These are phyloP conservation scores for Actenoides lindsayi DNA, from an alignment of 2,113 vertebrate species.

Conservation along the genomic window DNA sequence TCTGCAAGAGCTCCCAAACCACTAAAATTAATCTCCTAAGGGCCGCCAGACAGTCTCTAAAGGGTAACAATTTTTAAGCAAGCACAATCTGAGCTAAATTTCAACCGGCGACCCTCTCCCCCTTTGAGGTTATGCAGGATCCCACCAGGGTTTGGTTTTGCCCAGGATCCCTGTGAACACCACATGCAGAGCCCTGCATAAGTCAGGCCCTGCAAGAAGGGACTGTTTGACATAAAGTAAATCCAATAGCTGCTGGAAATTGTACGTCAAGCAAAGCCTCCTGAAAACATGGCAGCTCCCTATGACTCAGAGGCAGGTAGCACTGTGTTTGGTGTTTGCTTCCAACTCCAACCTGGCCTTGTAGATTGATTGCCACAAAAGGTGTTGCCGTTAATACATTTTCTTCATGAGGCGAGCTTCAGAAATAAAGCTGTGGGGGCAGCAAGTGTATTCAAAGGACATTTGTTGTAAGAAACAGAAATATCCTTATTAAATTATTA, in stretches of 20 bases:
- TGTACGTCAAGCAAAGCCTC: background rate
- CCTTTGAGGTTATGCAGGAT: background rate
- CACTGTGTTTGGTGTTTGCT: background rate
- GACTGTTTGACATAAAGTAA: background rate
- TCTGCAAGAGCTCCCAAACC: background rate
- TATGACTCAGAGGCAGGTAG: background rate
- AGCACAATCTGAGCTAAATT: background rate
- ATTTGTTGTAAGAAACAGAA: conserved; percentile 52
- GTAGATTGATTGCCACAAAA: background rate
- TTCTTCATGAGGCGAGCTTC: background rate
- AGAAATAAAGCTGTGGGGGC: background rate
- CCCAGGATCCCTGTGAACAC: background rate
- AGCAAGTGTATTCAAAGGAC: conserved; percentile 42
- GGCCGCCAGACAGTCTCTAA: background rate
- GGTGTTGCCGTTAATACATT: background rate
- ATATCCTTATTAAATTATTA: conserved; percentile 46
- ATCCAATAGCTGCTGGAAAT: background rate
- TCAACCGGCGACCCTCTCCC: background rate
- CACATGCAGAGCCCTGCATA: background rate
- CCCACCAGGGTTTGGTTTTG: background rate
- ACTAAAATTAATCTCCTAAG: background rate
- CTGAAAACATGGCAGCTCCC: background rate
- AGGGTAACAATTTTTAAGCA: background rate
- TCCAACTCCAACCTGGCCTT: background rate
- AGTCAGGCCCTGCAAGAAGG: background rate